phyloP scores from a whole-genome alignment of 2,113 vertebrate species.

The Prunella himalayana region DNA sequence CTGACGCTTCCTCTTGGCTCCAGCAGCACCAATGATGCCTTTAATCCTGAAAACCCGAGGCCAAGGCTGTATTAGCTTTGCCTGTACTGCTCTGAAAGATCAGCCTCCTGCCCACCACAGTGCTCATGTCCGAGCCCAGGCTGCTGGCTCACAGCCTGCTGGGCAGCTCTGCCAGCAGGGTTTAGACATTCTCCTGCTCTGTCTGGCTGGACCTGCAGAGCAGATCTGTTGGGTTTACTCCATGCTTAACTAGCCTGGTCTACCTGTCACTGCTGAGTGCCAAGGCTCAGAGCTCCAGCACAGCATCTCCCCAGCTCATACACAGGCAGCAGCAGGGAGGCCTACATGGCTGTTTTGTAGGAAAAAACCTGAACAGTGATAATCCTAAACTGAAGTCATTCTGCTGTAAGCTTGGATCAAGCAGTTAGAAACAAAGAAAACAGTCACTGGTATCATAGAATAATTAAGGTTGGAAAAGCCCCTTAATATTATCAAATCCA shows the following conservation, averaged over 20 bases:
- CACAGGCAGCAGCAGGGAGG: neutral
- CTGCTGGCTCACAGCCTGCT: neutral
- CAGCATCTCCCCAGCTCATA: neutral
- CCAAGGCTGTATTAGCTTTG: neutral
- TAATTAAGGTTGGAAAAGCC: neutral
- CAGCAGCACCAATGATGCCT: neutral
- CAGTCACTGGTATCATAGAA: neutral
- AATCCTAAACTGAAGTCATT: neutral
- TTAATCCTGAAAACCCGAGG: neutral
- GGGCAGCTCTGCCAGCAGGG: neutral
- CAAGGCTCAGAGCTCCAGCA: neutral
- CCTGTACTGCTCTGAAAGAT: neutral
- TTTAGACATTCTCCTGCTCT: neutral
- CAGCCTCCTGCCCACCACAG: neutral
- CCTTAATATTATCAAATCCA: neutral
- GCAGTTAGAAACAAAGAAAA: neutral
- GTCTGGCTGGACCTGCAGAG: neutral
- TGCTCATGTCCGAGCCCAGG: rapidly evolving
- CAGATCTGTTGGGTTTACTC: neutral
- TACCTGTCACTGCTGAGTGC: neutral
- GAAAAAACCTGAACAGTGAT: neutral
- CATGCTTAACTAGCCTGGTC: neutral
- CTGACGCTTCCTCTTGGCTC: neutral
- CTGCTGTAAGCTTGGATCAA: neutral
- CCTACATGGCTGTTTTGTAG: neutral